These are phyloP conservation scores for Lynx canadensis DNA, from an alignment of 2,113 vertebrate genomes.

Conservation along the genomic window DNA sequence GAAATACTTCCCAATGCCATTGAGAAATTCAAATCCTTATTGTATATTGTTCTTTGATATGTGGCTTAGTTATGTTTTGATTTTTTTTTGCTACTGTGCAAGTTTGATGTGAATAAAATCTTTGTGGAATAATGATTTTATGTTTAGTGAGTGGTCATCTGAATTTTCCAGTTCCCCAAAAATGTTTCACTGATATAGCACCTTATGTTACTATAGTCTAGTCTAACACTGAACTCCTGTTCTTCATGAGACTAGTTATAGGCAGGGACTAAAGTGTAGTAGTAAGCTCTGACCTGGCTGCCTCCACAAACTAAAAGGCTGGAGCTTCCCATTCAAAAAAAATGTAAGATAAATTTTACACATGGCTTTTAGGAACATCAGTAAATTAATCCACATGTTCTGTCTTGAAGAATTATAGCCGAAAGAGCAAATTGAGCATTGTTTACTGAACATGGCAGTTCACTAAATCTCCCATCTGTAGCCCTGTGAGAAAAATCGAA, in stretches of 20 bases:
- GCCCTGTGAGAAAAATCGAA: slow-evolving; percentile 23
- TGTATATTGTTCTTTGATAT: slow-evolving; percentile 75
- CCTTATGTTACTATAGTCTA: slow-evolving; percentile 37
- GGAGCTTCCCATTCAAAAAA: slow-evolving; percentile 45
- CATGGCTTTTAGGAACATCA: slow-evolving; percentile 5
- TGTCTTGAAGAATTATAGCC: slow-evolving; percentile 26
- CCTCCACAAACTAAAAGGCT: slow-evolving; percentile 34
- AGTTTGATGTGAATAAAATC: slow-evolving; percentile 84
- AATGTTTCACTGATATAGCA: slow-evolving; percentile 62
- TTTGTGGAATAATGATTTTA: slow-evolving; percentile 84
- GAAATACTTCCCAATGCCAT: slow-evolving; percentile 72
- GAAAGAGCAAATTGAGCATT: slow-evolving; percentile 17
- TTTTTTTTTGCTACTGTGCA: slow-evolving; percentile 80
- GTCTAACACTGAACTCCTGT: slow-evolving; percentile 60
- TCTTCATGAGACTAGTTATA: slow-evolving; percentile 47
- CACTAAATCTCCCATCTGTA: slow-evolving; percentile 6
- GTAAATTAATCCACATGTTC: not conserved
- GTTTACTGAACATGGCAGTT: slow-evolving; percentile 20
- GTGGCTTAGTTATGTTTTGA: slow-evolving; percentile 81
- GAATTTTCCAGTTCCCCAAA: slow-evolving; percentile 71
- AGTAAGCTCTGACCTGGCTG: slow-evolving; percentile 22
- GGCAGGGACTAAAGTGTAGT: not conserved
- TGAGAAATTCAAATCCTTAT: slow-evolving; percentile 61
- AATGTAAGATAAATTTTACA: not conserved
- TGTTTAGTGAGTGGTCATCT: slow-evolving; percentile 80